Percentiles rank a stretch among this genome's conserved stretches.
Evolutionary conservation across 2,113 vertebrate species (phyloP).

Genomic region (Aix galericulata): DNA sequence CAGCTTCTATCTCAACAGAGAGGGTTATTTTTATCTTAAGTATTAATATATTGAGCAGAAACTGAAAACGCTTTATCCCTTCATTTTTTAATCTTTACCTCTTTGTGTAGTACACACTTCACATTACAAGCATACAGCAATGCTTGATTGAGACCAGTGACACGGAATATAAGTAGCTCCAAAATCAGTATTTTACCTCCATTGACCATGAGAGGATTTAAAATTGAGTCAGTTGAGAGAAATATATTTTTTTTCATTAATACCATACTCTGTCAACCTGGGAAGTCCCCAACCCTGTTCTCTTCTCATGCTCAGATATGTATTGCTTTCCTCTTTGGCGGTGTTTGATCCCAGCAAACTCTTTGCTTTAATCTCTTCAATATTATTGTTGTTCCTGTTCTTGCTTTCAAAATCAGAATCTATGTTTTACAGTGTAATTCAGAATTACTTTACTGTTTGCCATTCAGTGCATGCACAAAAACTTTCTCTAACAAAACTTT

Average conservation of each 20-base stretch:
- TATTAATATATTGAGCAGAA: neutral
- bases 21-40: neutral
- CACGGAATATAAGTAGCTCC: neutral
- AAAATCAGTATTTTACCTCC: neutral
- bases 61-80: neutral
- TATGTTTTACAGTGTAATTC: neutral
- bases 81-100: neutral
- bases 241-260: neutral
- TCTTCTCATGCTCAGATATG: accelerated
- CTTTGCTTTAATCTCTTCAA: neutral
- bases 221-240: neutral
- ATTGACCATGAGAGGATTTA: neutral
- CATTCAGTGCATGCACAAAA: neutral
- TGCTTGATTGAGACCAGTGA: neutral
- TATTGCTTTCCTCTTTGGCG: neutral
- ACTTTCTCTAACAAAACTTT: neutral
- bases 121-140: neutral
- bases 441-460: neutral
- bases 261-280: neutral
- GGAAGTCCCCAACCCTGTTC: neutral
- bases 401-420: neutral
- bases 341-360: neutral
- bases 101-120: neutral
- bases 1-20: neutral
- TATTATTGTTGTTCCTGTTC: too few relatives aligned